These are phyloP conservation scores for Oscheius sp. DNA, from an alignment of 2,888 invertebrate genomes.

Conservation along the genomic window DNA sequence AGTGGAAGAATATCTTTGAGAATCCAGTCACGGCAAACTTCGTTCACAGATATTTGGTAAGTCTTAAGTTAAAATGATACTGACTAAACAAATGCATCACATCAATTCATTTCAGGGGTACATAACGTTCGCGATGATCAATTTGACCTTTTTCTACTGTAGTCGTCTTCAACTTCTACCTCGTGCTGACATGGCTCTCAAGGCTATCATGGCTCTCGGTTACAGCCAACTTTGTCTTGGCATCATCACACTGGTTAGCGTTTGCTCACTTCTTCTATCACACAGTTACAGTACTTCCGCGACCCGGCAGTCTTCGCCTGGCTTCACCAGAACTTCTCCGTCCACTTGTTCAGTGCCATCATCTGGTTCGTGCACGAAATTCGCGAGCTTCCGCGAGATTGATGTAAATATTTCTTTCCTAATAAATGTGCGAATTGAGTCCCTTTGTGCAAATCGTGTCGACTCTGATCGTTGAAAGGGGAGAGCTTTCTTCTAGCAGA, in stretches of 20 bases:
- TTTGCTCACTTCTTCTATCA: background rate
- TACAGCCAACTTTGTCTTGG: background rate
- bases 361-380: conserved; percentile 5
- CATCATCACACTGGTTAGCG: background rate
- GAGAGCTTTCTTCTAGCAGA: too few species aligned
- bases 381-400: background rate
- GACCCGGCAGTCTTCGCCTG: conserved; percentile 4
- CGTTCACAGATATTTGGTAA: conserved; percentile 1
- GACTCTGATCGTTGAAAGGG: too few species aligned
- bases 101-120: background rate
- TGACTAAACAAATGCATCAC: too few species aligned
- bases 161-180: background rate
- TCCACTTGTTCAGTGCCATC: conserved; percentile 5
- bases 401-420: background rate
- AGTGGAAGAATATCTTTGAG: conserved; percentile 3
- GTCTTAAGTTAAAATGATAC: background rate
- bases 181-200: background rate
- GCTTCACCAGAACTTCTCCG: conserved; percentile 13
- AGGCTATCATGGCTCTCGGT: background rate
- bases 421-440: too few species aligned
- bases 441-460: too few species aligned
- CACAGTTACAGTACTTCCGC: conserved; percentile 1
- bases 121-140: background rate
- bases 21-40: conserved; percentile 7
- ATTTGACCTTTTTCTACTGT: background rate